Evolutionary conservation across 2,888 invertebrate species (phyloP).

Genomic region (Muscina levida): DNA sequence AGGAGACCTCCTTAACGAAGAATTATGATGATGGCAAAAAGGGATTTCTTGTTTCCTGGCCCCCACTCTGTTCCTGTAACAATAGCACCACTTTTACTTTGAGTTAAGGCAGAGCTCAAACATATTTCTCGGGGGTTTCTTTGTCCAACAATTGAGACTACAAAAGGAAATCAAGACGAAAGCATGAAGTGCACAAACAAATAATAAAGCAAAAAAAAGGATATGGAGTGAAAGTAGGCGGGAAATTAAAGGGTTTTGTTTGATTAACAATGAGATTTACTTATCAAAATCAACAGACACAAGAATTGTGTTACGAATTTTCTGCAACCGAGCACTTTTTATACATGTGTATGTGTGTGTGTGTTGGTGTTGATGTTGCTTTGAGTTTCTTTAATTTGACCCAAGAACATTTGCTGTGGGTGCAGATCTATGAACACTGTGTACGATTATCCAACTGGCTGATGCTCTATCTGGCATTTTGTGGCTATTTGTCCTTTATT

Average conservation of each 20-base stretch:
- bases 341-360: too few species aligned
- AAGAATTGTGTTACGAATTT: neutral
- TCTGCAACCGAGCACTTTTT: too few species aligned
- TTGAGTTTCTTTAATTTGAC: too few species aligned
- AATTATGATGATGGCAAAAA: conserved; percentile 42
- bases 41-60: conserved; percentile 23
- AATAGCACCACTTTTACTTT: conserved; percentile 30
- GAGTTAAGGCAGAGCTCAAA: neutral
- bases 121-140: conserved; percentile 3
- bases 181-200: conserved; percentile 1
- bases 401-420: too few species aligned
- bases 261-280: conserved; percentile 41
- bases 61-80: neutral
- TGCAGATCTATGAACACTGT: too few species aligned
- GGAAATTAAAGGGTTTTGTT: conserved; percentile 13
- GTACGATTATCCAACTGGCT: too few species aligned
- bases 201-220: neutral
- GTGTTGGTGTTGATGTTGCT: too few species aligned
- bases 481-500: too few species aligned
- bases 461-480: too few species aligned
- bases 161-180: conserved; percentile 16
- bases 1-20: conserved; percentile 44
- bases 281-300: neutral
- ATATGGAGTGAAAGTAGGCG: neutral
- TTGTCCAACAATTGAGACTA: conserved; percentile 6